Evolutionary conservation across 2,113 vertebrate genomes (phyloP).

Genomic region (Synodontis membranacea): DNA sequence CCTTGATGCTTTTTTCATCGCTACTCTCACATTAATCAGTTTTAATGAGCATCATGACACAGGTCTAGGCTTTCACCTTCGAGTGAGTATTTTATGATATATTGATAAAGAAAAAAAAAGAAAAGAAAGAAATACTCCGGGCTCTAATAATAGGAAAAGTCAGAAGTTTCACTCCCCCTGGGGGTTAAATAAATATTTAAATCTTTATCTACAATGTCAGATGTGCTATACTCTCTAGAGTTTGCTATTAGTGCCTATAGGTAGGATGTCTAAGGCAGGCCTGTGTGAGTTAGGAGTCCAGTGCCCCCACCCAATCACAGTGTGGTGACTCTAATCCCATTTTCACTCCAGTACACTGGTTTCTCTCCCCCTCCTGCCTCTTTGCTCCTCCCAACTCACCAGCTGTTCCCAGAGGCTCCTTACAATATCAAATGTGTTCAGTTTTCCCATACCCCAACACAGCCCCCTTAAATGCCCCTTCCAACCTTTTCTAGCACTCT

Average conservation of each 20-base stretch:
- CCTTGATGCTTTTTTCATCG: constrained; percentile 4
- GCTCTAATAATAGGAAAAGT: too few relatives aligned
- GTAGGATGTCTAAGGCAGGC: constrained; percentile 3
- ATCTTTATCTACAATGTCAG: not conserved
- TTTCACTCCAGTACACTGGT: constrained; percentile 84
- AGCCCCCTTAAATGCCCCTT: constrained; percentile 32
- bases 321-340: constrained; percentile 79
- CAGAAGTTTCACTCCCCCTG: not conserved
- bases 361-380: constrained; percentile 69
- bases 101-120: too few relatives aligned
- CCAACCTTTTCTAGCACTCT: not conserved
- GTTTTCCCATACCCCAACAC: constrained; percentile 79
- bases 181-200: not conserved
- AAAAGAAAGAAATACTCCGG: not conserved
- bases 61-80: not conserved
- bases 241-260: not conserved
- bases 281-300: constrained; percentile 19
- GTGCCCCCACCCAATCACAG: constrained; percentile 21
- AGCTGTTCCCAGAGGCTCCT: constrained; percentile 94
- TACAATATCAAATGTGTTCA: constrained; percentile 92
- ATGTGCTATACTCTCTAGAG: not conserved
- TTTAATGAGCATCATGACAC: not conserved
- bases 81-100: not conserved
- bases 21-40: not conserved
- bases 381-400: constrained; percentile 86